phyloP scores from a whole-genome alignment of 2,113 vertebrate species.

The Choloepus hoffmanni region DNA sequence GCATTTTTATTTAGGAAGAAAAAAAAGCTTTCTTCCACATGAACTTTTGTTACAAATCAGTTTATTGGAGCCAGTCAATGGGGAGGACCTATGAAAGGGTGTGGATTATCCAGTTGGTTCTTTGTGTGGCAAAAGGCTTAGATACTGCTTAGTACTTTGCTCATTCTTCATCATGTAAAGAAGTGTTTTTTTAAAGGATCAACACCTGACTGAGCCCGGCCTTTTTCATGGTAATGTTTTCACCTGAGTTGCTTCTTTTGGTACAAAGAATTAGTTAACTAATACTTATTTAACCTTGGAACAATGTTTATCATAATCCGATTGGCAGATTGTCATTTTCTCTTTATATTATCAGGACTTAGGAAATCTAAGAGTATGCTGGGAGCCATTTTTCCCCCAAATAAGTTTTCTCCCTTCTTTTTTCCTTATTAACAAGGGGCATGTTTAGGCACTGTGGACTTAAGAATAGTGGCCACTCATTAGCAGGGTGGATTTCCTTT shows the following conservation, averaged over 20 bases:
- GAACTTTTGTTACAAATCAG: slow-evolving; percentile 76
- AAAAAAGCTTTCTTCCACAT: slow-evolving; percentile 77
- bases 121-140: slow-evolving; percentile 75
- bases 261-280: slow-evolving; percentile 75
- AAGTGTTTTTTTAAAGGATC: slow-evolving; percentile 75
- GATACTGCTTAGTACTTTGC: slow-evolving; percentile 59
- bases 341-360: slow-evolving; percentile 60
- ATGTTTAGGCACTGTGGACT: not conserved
- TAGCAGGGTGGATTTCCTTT: not conserved
- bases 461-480: slow-evolving; percentile 10
- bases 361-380: slow-evolving; percentile 55
- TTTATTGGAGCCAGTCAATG: slow-evolving; percentile 77
- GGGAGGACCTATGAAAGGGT: slow-evolving; percentile 63
- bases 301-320: slow-evolving; percentile 77
- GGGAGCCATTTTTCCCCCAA: not conserved
- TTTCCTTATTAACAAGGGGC: slow-evolving; percentile 20
- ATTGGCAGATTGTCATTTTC: slow-evolving; percentile 74
- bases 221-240: slow-evolving; percentile 81
- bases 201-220: slow-evolving; percentile 72
- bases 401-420: not conserved
- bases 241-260: slow-evolving; percentile 79
- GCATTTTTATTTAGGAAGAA: slow-evolving; percentile 76
- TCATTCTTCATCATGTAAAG: slow-evolving; percentile 72
- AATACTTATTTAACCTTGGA: slow-evolving; percentile 80
- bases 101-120: slow-evolving; percentile 75